phyloP scores from a whole-genome alignment of 1,140 invertebrate species.

The Medauroidea extradentata region DNA sequence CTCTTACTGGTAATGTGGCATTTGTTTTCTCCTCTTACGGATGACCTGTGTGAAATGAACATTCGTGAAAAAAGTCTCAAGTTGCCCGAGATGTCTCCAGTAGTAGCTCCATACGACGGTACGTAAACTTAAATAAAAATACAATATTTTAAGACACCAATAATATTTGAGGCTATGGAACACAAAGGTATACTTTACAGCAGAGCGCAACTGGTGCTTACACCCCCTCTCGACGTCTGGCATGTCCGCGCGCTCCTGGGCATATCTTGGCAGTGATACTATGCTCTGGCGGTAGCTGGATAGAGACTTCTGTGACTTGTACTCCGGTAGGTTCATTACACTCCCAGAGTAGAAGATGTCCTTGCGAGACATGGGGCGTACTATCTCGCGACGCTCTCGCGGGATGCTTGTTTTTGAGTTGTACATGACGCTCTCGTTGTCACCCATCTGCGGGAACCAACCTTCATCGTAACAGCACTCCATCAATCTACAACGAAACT shows the following conservation, averaged over 20 bases:
- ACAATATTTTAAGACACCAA: slow-evolving; percentile 4
- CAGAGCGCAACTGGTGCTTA: background rate
- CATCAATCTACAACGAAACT: too few species aligned
- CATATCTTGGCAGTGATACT: slow-evolving; percentile 61
- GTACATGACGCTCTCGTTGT: slow-evolving; percentile 29
- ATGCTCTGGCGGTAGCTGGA: slow-evolving; percentile 79
- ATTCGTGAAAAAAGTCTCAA: too few species aligned
- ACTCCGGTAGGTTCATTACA: slow-evolving; percentile 84
- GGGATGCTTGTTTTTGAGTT: slow-evolving; percentile 49
- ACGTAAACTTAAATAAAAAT: too few species aligned
- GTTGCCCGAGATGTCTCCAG: too few species aligned
- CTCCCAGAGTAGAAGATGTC: slow-evolving; percentile 99
- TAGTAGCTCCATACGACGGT: too few species aligned
- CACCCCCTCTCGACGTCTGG: slow-evolving; percentile 49
- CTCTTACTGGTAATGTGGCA: too few species aligned
- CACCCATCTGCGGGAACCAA: slow-evolving; percentile 11
- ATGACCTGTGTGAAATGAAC: too few species aligned
- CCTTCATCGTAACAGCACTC: background rate
- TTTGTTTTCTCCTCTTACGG: too few species aligned
- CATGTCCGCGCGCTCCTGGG: slow-evolving; percentile 50
- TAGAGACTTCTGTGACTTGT: slow-evolving; percentile 88
- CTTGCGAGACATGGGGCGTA: slow-evolving; percentile 89
- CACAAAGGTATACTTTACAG: too few species aligned
- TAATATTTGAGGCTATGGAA: background rate
- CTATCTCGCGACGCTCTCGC: slow-evolving; percentile 62